These are phyloP conservation scores for Pangasius sanitwongsei DNA, from an alignment of 2,797 vertebrate species.

Conservation along the genomic window DNA sequence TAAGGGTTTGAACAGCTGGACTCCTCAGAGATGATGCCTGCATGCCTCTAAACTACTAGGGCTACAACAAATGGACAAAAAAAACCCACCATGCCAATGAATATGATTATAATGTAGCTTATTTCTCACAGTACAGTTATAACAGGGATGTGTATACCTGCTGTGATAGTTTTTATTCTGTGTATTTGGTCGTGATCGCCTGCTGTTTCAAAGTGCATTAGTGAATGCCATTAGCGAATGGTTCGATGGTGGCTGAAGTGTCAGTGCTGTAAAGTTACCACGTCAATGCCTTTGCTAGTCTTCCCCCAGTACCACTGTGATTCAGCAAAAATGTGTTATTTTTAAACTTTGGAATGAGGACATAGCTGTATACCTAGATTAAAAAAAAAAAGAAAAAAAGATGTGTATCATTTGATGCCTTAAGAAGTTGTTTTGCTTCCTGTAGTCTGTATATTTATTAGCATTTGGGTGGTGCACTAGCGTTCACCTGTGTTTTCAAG, in stretches of 20 bases:
- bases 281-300: no score
- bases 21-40: constrained; percentile 24
- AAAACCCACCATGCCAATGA: background rate
- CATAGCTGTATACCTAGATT: background rate
- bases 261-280: background rate
- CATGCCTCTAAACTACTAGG: background rate
- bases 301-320: background rate
- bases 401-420: background rate
- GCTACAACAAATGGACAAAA: background rate
- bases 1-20: constrained; percentile 80
- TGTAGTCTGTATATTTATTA: background rate
- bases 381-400: background rate
- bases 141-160: no score
- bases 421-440: background rate
- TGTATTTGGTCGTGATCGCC: background rate
- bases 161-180: background rate
- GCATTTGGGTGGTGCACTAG: background rate
- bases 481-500: background rate
- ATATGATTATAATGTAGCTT: background rate
- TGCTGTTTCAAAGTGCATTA: background rate
- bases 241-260: background rate
- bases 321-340: background rate
- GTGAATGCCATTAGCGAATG: background rate
- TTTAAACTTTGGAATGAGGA: constrained; percentile 2
- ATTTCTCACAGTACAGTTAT: background rate